Base-by-base conservation (phyloP, 1,140 invertebrate genomes). In the Dreissena polymorpha region DNA sequence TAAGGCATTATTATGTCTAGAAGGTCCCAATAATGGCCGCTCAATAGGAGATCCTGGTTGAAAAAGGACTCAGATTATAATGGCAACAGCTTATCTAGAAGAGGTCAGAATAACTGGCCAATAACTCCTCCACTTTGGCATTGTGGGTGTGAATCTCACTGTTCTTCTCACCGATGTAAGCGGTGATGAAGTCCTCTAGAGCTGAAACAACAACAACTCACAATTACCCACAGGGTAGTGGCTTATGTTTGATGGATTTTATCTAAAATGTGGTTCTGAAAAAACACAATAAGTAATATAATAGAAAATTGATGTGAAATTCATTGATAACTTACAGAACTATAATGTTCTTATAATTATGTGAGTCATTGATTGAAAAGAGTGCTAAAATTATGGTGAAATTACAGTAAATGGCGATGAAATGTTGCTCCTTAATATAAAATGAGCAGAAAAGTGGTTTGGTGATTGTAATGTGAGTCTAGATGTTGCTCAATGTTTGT, bases 121-220 rank as follows among this genome's bases (percentile, higher is more conserved):
- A 65, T n/a, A 70, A 67, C 57, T 84, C 69, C 53, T 90, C 89
- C 6, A 88, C 86, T 70, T 87, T 77, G 1, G 70, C 69, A 77
- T 91, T 91, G 83, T 84, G 88, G 27, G 84, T 83, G 49, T 84
- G 70, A 14, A 90, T 86, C 23, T 88, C 88, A 68, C 83, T 78
- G 70, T 91, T 91, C 70, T 83, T 90, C 6, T 83, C 55, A n/a
- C 85, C 77, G 0, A 91, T 29, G 71, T 89, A 90, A 13, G 76
- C 80, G 23, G 70, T 27, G 27, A 91, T 72, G 73, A 90, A 90
- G 0, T 87, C 81, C 21, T 91, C 89, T 60, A 91, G 74, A 72
- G 73, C 90, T 91, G 64, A 50, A 71, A 39, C 23, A 64, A 69
- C 13, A 73, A 0, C 0, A 67, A 86, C 70, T 83, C 85, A 77